phyloP scores from a whole-genome alignment of 2,113 vertebrate genomes.

The Laterallus jamaicensis region DNA sequence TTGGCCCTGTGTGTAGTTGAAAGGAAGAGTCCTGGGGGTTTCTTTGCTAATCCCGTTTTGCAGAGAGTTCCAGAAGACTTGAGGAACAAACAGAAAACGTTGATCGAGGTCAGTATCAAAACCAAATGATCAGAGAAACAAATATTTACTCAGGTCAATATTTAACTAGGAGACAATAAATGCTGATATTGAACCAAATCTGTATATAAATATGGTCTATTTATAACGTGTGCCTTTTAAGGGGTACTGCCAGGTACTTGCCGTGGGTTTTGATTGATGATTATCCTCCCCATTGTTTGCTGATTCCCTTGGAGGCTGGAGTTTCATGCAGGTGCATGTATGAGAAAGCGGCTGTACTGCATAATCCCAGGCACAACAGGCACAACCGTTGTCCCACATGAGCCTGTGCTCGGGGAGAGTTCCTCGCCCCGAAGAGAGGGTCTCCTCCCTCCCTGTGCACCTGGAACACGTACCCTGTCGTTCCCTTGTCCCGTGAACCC shows the following conservation, averaged over 20 bases:
- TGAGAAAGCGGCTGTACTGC: background rate
- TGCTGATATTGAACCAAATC: slow-evolving; percentile 71
- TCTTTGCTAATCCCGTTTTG: slow-evolving; percentile 16
- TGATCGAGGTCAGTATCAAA: slow-evolving; percentile 66
- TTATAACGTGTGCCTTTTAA: slow-evolving; percentile 46
- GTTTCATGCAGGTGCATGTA: slow-evolving; percentile 38
- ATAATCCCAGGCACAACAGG: background rate
- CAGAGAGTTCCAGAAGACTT: slow-evolving; percentile 69
- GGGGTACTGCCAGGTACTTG: slow-evolving; percentile 47
- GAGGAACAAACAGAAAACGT: slow-evolving; percentile 65
- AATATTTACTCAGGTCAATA: slow-evolving; percentile 74
- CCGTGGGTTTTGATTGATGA: slow-evolving; percentile 32
- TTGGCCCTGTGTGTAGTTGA: background rate
- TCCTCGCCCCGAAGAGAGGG: background rate
- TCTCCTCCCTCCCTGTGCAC: no score
- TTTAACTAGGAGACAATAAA: slow-evolving; percentile 76
- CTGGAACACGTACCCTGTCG: background rate
- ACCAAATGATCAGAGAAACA: slow-evolving; percentile 69
- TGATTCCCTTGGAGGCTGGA: background rate
- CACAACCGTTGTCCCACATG: background rate
- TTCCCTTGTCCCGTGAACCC: background rate
- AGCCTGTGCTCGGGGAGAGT: background rate
- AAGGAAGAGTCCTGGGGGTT: slow-evolving; percentile 4
- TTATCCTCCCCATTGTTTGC: slow-evolving; percentile 59
- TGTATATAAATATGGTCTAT: slow-evolving; percentile 56